Percentiles rank a stretch among this genome's conserved stretches.
These are phyloP conservation scores for Sus cebifrons DNA, from an alignment of 2,797 vertebrate genomes.

Conservation along the genomic window DNA sequence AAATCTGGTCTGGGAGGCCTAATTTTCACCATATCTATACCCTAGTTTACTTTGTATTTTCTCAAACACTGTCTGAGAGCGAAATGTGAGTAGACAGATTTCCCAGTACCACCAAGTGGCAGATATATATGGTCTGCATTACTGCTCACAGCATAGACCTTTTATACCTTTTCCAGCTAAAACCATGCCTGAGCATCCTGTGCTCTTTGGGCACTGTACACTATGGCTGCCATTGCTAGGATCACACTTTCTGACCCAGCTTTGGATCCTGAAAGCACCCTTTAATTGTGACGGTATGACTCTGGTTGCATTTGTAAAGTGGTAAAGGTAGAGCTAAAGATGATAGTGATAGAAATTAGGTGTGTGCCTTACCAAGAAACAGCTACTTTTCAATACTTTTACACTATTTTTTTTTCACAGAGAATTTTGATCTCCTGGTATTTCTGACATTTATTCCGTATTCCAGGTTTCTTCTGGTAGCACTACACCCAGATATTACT, in stretches of 20 bases:
- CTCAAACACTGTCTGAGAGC: background rate
- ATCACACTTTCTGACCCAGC: background rate
- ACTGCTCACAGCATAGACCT: background rate
- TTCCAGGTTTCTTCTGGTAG: background rate
- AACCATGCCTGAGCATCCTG: constrained; percentile 4
- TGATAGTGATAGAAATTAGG: constrained; percentile 47
- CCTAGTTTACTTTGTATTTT: constrained; percentile 53
- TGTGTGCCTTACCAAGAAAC: constrained; percentile 18
- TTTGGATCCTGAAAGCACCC: constrained; percentile 25
- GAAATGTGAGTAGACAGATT: constrained; percentile 41
- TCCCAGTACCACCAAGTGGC: background rate
- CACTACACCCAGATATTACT: background rate
- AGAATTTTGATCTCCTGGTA: background rate
- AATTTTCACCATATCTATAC: constrained; percentile 28
- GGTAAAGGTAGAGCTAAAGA: background rate
- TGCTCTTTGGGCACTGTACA: background rate
- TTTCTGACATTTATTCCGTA: constrained; percentile 11
- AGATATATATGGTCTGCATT: background rate
- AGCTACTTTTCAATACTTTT: constrained; percentile 40
- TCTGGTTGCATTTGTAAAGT: constrained; percentile 12
- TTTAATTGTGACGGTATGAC: background rate
- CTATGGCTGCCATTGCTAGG: background rate
- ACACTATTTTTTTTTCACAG: background rate
- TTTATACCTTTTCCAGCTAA: background rate
- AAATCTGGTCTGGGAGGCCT: background rate